Percentiles rank a stretch among this genome's conserved stretches.
Conservation (phyloP, 2,888 invertebrate genomes). For the Andrena camellia region DNA sequence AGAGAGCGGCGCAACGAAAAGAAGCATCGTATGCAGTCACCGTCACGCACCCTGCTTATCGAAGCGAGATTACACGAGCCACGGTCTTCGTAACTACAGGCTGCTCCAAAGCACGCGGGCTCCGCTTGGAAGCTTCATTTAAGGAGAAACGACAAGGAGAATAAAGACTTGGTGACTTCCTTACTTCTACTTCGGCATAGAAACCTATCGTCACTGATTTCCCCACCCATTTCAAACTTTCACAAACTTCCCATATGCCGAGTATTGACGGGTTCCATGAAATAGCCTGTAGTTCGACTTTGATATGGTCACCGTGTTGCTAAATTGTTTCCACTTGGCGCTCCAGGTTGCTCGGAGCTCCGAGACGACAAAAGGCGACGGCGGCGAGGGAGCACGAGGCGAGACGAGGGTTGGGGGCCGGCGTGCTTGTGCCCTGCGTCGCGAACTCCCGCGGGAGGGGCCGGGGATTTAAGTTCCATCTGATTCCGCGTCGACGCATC, state of each 20-base stretch:
- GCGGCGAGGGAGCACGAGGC: too few species aligned
- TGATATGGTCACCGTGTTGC: neutral
- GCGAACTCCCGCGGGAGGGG: slow-evolving; percentile 32
- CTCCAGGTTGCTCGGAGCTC: neutral
- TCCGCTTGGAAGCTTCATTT: neutral
- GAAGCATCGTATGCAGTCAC: slow-evolving; percentile 21
- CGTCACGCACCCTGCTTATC: slow-evolving; percentile 15
- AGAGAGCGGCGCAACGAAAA: slow-evolving; percentile 14
- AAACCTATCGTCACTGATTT: too few species aligned
- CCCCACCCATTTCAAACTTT: too few species aligned
- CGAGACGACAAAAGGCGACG: slow-evolving; percentile 16
- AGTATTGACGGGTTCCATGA: too few species aligned
- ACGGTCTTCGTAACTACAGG: slow-evolving; percentile 22
- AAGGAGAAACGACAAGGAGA: neutral
- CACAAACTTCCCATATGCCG: too few species aligned
- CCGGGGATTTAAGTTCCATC: slow-evolving; percentile 58
- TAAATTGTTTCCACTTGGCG: slow-evolving; percentile 7
- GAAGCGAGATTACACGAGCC: slow-evolving; percentile 28
- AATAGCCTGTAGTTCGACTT: neutral
- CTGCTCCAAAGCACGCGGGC: neutral
- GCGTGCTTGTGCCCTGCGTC: slow-evolving; percentile 11
- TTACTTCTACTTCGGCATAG: too few species aligned
- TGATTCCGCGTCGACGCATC: slow-evolving; percentile 63
- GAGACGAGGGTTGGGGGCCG: slow-evolving; percentile 14
- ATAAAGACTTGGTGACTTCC: neutral